Conservation (phyloP, 2,113 vertebrate species). For the Planiliza haematocheilus region DNA sequence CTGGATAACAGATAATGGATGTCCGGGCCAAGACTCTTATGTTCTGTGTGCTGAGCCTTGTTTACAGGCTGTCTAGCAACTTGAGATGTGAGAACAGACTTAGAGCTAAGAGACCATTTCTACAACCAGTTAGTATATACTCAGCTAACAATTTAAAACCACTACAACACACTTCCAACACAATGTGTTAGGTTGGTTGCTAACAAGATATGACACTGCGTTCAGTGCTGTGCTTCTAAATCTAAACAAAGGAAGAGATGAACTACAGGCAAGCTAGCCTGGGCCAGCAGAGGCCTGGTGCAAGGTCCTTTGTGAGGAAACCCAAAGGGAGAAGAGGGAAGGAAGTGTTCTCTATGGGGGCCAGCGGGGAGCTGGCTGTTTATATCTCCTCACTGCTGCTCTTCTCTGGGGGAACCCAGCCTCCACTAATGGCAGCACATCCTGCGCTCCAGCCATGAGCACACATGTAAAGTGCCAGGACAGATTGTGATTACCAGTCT, state of each 20-base stretch:
- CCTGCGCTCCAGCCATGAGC: constrained; percentile 10
- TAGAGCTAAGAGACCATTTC: too few relatives aligned
- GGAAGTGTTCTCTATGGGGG: constrained; percentile 26
- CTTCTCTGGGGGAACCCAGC: constrained; percentile 14
- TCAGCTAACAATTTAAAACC: too few relatives aligned
- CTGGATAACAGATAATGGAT: too few relatives aligned
- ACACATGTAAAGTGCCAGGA: not conserved
- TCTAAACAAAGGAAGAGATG: not conserved
- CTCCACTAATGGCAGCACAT: constrained; percentile 18
- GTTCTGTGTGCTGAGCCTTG: too few relatives aligned
- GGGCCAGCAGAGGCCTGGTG: constrained; percentile 11
- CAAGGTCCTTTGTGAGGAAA: constrained; percentile 5
- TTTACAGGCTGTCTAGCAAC: too few relatives aligned
- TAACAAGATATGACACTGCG: too few relatives aligned
- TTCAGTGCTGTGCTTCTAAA: too few relatives aligned
- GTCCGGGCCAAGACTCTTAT: too few relatives aligned
- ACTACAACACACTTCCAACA: too few relatives aligned
- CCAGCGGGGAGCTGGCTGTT: constrained; percentile 31
- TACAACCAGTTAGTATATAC: too few relatives aligned
- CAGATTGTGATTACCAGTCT: not conserved
- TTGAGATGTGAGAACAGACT: too few relatives aligned
- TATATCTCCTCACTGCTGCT: constrained; percentile 3
- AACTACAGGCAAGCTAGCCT: not conserved
- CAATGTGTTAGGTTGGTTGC: too few relatives aligned
- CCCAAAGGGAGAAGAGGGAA: constrained; percentile 16